These are phyloP conservation scores for Pogoniulus pusillus DNA, from an alignment of 2,797 vertebrate genomes.

Conservation along the genomic window DNA sequence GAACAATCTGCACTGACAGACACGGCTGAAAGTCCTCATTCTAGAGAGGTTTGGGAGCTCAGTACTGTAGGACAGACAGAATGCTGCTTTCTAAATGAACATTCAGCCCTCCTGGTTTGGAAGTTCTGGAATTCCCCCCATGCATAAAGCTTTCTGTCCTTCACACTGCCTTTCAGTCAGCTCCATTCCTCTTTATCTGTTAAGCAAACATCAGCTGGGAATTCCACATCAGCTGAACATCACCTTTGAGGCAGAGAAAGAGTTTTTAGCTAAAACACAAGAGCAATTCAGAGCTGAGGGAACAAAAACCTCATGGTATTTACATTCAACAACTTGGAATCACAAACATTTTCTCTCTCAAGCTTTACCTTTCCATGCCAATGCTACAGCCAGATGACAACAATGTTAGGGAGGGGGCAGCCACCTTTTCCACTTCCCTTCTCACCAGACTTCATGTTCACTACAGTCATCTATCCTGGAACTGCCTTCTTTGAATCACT, in stretches of 20 bases:
- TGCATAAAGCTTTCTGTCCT: background rate
- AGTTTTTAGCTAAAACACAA: background rate
- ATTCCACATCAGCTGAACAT: background rate
- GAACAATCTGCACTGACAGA: background rate
- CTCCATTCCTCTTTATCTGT: background rate
- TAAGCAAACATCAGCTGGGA: background rate
- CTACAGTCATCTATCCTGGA: background rate
- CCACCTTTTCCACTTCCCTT: background rate
- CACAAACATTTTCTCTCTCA: background rate
- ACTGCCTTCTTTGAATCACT: background rate
- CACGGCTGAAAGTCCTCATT: background rate
- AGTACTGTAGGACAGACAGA: background rate
- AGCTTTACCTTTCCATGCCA: background rate
- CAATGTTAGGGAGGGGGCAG: accelerated
- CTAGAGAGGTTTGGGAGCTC: background rate
- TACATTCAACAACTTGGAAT: background rate
- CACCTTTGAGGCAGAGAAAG: background rate
- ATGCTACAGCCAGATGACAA: background rate
- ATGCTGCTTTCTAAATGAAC: background rate
- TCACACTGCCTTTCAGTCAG: background rate
- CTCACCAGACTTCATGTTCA: accelerated
- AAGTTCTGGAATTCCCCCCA: background rate
- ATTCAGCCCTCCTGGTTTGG: background rate
- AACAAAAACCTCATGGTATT: background rate
- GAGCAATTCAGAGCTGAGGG: background rate